Base-by-base conservation (phyloP, 2,888 invertebrate genomes). In the Agrypnus murinus region DNA sequence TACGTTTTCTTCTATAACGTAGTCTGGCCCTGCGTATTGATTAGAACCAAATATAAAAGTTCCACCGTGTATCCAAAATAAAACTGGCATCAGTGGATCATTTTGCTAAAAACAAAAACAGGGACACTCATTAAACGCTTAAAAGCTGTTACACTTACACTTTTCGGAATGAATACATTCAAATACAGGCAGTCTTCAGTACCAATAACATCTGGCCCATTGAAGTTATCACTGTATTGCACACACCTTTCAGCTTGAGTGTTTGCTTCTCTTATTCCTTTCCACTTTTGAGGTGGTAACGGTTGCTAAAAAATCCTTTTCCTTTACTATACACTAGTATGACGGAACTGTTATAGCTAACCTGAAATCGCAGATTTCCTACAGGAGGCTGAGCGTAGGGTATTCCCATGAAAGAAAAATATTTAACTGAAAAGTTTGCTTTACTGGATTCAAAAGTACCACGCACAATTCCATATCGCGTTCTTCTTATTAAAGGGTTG, bases 31-130 rank as follows among this genome's bases (percentile, higher is more conserved):
- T 57, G 71, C 53, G 36, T 17, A 12, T 60, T 31, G 10, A 5
- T n/a, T 68, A 1, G 75, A 72, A 12, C 77, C 77, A 53, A 75
- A 74, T 6, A 74, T 64, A 40, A 77, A 79, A n/a, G 71, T 68
- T 19, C 80, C 80, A 6, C 77, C 78, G 55, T 80, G 77, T 7
- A 79, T 75, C 58, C 74, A 74, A 19, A 80, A 74, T 59, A 80
- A 69, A 1, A 80, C 80, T 14, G 80, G 78, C 12, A 77, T 59
- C 8, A 55, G 7, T 6, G 25, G 59, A 7, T 10, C 31, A 12
- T 31, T 32, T 50, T 31, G 3, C 46, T 46, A 19, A 19, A 46
- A 46, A 5, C 3, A 25, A 25, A 25, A 25, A n/a, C n/a, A n/a
- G n/a, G n/a, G n/a, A n/a, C n/a, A n/a, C n/a, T n/a, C n/a, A n/a